These are phyloP conservation scores for Gymnogyps californianus DNA, from an alignment of 2,113 vertebrate genomes.

Conservation along the genomic window DNA sequence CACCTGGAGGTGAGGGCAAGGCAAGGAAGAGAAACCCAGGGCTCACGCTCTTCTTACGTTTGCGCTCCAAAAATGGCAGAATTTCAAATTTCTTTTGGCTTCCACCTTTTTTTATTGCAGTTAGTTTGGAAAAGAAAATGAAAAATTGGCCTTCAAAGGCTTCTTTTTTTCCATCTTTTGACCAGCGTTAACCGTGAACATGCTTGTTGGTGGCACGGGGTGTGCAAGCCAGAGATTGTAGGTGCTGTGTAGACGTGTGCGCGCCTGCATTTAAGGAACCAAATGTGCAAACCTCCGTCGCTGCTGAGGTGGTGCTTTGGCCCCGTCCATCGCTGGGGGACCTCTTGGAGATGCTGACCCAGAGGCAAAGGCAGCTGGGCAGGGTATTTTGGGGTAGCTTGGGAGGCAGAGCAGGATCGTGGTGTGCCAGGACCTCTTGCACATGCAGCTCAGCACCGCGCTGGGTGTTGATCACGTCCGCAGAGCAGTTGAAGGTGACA, in stretches of 20 bases:
- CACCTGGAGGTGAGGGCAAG: neutral
- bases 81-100: neutral
- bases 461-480: neutral
- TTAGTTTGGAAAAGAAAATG: neutral
- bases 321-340: accelerated
- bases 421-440: neutral
- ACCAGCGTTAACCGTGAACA: neutral
- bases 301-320: neutral
- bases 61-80: neutral
- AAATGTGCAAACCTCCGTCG: neutral
- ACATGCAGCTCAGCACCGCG: neutral
- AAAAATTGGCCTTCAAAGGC: neutral
- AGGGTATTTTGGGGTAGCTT: neutral
- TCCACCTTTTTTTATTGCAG: neutral
- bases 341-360: neutral
- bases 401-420: neutral
- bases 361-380: neutral
- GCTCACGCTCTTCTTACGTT: neutral
- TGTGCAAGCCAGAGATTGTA: neutral
- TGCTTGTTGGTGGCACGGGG: neutral
- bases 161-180: neutral
- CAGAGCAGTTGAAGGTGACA: neutral
- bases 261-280: neutral
- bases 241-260: neutral
- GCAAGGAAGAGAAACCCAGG: neutral